These are phyloP conservation scores for Aspidoscelis tigris DNA, from an alignment of 2,113 vertebrate species.

Conservation along the genomic window DNA sequence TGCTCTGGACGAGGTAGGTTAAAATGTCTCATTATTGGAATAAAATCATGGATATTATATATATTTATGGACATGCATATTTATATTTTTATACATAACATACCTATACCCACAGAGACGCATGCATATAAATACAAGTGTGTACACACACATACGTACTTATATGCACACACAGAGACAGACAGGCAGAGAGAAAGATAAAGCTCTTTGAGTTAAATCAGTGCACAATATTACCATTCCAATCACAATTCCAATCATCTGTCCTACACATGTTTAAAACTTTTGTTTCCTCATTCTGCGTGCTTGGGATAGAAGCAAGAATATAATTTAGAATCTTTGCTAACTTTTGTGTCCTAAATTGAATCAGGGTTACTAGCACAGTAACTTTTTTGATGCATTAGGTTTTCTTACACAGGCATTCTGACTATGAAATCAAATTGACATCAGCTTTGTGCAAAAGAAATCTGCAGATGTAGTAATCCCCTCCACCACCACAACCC, in stretches of 20 bases:
- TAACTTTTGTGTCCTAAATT: slow-evolving; percentile 65
- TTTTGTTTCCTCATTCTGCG: slow-evolving; percentile 71
- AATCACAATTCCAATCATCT: slow-evolving; percentile 19
- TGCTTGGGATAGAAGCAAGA: slow-evolving; percentile 63
- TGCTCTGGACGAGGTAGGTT: background rate
- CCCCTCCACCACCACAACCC: background rate
- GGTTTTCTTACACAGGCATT: slow-evolving; percentile 67
- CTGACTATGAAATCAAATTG: slow-evolving; percentile 70
- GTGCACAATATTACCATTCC: slow-evolving; percentile 60
- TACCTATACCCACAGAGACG: too few species aligned
- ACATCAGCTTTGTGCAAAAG: slow-evolving; percentile 69
- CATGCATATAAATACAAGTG: too few species aligned
- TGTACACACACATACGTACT: too few species aligned
- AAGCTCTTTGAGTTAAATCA: slow-evolving; percentile 33
- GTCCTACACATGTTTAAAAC: slow-evolving; percentile 60
- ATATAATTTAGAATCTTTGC: slow-evolving; percentile 65
- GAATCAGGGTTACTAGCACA: slow-evolving; percentile 65
- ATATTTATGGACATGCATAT: too few species aligned
- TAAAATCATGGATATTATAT: background rate
- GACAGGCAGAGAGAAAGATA: background rate
- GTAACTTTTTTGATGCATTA: slow-evolving; percentile 65
- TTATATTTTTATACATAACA: too few species aligned
- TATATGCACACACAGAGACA: too few species aligned
- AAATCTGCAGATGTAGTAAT: slow-evolving; percentile 54
- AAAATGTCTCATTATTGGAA: background rate